Conservation (phyloP, 2,888 invertebrate species). For the Psylliodes chrysocephalus region DNA sequence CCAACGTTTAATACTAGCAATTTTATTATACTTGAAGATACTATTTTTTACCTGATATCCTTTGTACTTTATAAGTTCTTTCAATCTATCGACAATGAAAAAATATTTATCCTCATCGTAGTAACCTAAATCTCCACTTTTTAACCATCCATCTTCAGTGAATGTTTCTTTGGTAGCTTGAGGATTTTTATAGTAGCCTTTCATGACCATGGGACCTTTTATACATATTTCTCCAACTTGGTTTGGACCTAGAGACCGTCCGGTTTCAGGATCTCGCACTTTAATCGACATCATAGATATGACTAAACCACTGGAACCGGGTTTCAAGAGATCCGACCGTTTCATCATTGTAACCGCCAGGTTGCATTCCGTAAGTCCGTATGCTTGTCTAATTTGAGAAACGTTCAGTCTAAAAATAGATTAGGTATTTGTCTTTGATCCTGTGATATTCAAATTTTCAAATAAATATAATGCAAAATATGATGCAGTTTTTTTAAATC, state of each 20-base stretch:
- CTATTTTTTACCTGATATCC: conserved; percentile 83
- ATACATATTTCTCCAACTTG: conserved; percentile 84
- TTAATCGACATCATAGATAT: conserved; percentile 71
- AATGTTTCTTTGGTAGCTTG: conserved; percentile 72
- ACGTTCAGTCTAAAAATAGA: conserved; percentile 42
- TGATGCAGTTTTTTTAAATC: no score
- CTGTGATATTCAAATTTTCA: no score
- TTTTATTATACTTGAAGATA: no score
- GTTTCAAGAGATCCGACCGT: conserved; percentile 60
- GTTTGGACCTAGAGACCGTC: conserved; percentile 68
- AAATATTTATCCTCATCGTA: conserved; percentile 81
- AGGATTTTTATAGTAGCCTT: conserved; percentile 76
- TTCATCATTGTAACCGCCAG: conserved; percentile 65
- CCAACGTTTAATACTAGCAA: no score
- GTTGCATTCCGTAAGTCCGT: conserved; percentile 83
- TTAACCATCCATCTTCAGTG: conserved; percentile 80
- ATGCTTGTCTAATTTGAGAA: conserved; percentile 68
- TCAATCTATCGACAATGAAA: conserved; percentile 85
- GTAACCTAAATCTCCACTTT: conserved; percentile 85
- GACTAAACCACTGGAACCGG: conserved; percentile 73
- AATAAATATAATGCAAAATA: no score
- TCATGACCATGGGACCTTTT: conserved; percentile 72
- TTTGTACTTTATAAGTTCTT: conserved; percentile 92
- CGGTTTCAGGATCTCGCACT: conserved; percentile 72
- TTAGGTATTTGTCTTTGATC: no score